Evolutionary conservation across 2,888 invertebrate genomes (phyloP).

Genomic region (Minunthozetes semirufus): DNA sequence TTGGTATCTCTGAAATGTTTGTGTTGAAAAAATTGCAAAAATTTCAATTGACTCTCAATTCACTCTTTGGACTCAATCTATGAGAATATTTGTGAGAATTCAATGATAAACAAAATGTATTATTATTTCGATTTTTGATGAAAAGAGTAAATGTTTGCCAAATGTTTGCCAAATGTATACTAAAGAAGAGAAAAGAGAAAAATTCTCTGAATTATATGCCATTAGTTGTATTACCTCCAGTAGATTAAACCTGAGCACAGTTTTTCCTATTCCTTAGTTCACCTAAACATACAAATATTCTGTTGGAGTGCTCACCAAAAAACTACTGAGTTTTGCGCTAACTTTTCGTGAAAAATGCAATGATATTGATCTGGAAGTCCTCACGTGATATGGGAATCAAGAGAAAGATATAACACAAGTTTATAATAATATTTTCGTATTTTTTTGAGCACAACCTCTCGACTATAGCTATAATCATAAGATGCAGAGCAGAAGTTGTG

Average conservation of each 20-base stretch:
- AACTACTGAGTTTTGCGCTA: constrained; percentile 2
- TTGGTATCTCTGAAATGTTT: no score
- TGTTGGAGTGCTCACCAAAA: neutral
- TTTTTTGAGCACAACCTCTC: neutral
- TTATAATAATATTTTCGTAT: neutral
- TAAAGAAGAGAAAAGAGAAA: neutral
- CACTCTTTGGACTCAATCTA: no score
- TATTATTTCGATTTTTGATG: no score
- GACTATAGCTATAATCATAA: constrained; percentile 1
- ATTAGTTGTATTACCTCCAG: constrained; percentile 6
- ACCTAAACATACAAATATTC: neutral
- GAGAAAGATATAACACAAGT: neutral
- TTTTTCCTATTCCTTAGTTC: neutral
- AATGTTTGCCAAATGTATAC: no score
- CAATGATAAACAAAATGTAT: no score
- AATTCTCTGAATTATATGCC: neutral
- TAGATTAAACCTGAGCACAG: constrained; percentile 6
- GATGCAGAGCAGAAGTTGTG: neutral
- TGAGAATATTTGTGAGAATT: no score
- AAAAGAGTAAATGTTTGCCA: no score
- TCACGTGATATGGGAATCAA: constrained; percentile 17
- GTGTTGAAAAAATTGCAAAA: no score
- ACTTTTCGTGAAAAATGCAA: neutral
- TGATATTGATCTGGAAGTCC: constrained; percentile 5
- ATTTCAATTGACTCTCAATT: no score